phyloP scores from a whole-genome alignment of 2,888 invertebrate genomes.

The Eristalis tenax region DNA sequence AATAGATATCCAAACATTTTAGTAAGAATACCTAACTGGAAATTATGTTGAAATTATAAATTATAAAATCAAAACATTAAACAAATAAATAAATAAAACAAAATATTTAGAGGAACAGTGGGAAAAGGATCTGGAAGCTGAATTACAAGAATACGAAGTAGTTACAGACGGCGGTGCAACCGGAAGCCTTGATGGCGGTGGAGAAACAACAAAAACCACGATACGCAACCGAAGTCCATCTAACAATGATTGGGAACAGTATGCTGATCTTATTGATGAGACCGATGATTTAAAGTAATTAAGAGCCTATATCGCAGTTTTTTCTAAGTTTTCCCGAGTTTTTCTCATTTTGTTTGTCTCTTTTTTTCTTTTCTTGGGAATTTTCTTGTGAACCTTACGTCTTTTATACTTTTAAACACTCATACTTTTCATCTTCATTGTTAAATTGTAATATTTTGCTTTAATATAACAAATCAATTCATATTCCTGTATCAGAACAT shows the following conservation, averaged over 20 bases:
- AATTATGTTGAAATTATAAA: slow-evolving; percentile 41
- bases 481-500: slow-evolving; percentile 75
- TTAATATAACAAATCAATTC: slow-evolving; percentile 19
- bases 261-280: slow-evolving; percentile 81
- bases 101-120: slow-evolving; percentile 89
- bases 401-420: slow-evolving; percentile 25
- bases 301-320: slow-evolving; percentile 82
- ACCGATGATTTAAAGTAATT: slow-evolving; percentile 82
- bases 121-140: slow-evolving; percentile 97
- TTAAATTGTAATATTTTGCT: slow-evolving; percentile 9
- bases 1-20: slow-evolving; percentile 49
- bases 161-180: slow-evolving; percentile 84
- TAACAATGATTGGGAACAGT: slow-evolving; percentile 81
- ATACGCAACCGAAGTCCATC: slow-evolving; percentile 79
- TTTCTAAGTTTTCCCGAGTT: slow-evolving; percentile 81
- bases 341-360: slow-evolving; percentile 73
- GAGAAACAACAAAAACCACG: slow-evolving; percentile 77
- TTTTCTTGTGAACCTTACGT: slow-evolving; percentile 41
- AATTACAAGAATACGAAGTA: slow-evolving; percentile 96
- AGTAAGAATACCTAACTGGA: slow-evolving; percentile 57
- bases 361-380: slow-evolving; percentile 72
- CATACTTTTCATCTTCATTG: slow-evolving; percentile 18
- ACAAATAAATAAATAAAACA: slow-evolving; percentile 68
- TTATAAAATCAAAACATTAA: slow-evolving; percentile 34
- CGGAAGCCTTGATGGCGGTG: slow-evolving; percentile 70